phyloP scores from a whole-genome alignment of 2,888 invertebrate species.

The Polymixis lichenea region DNA sequence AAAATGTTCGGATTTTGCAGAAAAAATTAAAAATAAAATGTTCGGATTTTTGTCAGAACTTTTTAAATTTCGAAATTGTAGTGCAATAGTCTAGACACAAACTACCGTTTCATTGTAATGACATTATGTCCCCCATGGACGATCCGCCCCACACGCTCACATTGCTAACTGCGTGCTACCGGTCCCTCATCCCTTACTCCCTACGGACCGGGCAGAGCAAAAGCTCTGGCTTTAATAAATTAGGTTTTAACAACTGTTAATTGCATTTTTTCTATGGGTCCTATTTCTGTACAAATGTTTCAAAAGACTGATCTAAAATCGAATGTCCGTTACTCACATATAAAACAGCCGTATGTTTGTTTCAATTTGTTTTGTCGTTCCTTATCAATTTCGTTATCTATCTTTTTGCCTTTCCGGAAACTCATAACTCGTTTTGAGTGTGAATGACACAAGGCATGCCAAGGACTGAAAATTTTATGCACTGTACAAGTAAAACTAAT shows the following conservation, averaged over 20 bases:
- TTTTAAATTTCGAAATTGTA: too few relatives aligned
- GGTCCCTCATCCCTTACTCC: conserved; percentile 30
- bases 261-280: conserved; percentile 32
- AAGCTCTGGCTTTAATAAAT: not conserved
- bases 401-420: not conserved
- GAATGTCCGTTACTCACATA: not conserved
- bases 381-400: too few relatives aligned
- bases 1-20: too few relatives aligned
- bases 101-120: conserved; percentile 5
- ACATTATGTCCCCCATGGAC: conserved; percentile 12
- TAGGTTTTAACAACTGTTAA: conserved; percentile 27
- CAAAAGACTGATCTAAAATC: too few relatives aligned
- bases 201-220: conserved; percentile 3
- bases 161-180: conserved; percentile 27
- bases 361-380: not conserved
- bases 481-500: not conserved
- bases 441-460: not conserved
- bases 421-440: not conserved
- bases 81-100: conserved; percentile 7
- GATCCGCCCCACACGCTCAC: conserved; percentile 18
- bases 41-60: too few relatives aligned
- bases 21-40: too few relatives aligned
- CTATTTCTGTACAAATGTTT: conserved; percentile 6
- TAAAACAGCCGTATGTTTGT: not conserved
- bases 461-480: not conserved